Evolutionary conservation across 2,888 invertebrate species (phyloP), one percentile per base, ranked within the genome.

Genomic region (Deilephila porcellus): DNA sequence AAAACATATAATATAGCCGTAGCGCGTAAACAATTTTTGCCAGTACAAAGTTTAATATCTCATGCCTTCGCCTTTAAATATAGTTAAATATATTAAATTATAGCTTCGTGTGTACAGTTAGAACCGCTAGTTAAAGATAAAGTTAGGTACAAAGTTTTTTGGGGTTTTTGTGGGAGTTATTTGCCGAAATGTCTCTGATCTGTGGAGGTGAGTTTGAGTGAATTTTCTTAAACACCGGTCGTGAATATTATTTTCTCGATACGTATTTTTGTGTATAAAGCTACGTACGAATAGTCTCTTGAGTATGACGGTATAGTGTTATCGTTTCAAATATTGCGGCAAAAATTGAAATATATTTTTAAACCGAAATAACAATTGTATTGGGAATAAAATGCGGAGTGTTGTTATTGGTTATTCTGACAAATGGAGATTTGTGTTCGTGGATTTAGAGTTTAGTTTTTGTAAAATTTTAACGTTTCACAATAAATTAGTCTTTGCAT

Each of bases 41-140:
- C 86, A 94, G 94, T 94, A 94, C 94, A 94, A 94, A 93, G 86
- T 81, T 91, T 90, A 86, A 89, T 87, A 87, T 88, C 91, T 89
- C 82, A 89, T 90, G 93, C 94, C 93, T 94, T 93, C 88, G 93
- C 93, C 89, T 93, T 82, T 86, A 80, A 83, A 82, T 17, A 67
- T 67, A 52, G 67, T 67, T 52, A 67, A 11, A 14, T 25, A 52
- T 67, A 52, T 45, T 67, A 64, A 64, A 52, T 6, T 45, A 80
- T 80, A 88, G 92, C 91, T 93, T 91, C 81, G 80, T 85, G 86
- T 87, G 83, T 86, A 67, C 52, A 67, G 45, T 85, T 91, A 93
- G 92, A 83, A 82, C 82, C 88, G 93, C 93, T 94, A 94, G 93
- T 83, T 90, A 91, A 82, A 82, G 83, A 81, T 78, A 78, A 70